A percentile compares a stretch with the other conserved stretches of the same genome.
These are phyloP conservation scores for Diglossa cyanea DNA, from an alignment of 2,797 vertebrate genomes.

Conservation along the genomic window DNA sequence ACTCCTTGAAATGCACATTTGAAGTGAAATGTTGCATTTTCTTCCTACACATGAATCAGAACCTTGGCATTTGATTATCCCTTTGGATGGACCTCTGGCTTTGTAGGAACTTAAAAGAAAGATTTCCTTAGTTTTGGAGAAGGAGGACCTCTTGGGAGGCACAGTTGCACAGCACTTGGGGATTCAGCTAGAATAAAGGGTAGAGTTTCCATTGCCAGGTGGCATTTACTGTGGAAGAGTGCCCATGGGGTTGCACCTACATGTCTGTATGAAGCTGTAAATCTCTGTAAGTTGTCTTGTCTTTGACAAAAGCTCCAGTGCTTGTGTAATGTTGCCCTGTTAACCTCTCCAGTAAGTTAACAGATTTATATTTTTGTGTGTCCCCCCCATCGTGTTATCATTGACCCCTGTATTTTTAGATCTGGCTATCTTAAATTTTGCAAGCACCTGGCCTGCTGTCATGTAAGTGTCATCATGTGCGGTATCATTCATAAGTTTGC, in stretches of 20 bases:
- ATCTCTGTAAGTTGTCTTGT: background rate
- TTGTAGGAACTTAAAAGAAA: background rate
- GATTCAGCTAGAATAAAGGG: background rate
- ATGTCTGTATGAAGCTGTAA: background rate
- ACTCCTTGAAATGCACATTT: background rate
- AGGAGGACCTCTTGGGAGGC: background rate
- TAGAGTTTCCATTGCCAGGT: background rate
- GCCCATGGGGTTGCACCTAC: accelerated
- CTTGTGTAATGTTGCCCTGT: background rate
- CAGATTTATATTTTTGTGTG: background rate
- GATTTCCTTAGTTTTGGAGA: background rate
- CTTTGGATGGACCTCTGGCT: background rate
- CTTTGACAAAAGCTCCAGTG: background rate
- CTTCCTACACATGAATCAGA: background rate
- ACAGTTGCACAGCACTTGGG: background rate
- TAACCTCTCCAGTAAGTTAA: background rate
- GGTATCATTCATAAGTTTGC: background rate
- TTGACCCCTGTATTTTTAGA: background rate
- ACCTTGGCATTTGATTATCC: background rate
- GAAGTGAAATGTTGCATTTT: background rate
- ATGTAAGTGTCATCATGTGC: accelerated
- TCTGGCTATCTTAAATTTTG: background rate
- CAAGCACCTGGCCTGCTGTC: background rate
- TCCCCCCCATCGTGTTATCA: accelerated
- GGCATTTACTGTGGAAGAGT: background rate